phyloP scores from a whole-genome alignment of 2,797 vertebrate genomes.

The Fistularia commersonii region DNA sequence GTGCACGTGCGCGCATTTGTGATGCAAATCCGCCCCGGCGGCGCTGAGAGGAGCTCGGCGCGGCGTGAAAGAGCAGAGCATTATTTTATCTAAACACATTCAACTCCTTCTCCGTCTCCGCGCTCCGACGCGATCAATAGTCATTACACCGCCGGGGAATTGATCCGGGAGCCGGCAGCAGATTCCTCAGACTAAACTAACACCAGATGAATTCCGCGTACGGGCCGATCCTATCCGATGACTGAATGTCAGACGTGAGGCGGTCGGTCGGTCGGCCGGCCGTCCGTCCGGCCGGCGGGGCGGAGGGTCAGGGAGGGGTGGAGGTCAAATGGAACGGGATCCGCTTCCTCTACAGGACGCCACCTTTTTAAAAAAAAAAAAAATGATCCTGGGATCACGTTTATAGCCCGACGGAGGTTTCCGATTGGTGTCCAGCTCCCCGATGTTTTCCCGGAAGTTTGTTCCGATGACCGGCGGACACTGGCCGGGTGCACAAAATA shows the following conservation, averaged over 20 bases:
- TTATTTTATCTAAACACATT: slow-evolving; percentile 72
- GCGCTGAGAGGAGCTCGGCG: slow-evolving; percentile 16
- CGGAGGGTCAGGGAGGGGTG: slow-evolving; percentile 13
- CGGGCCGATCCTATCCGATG: slow-evolving; percentile 39
- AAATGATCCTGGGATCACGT: too few species aligned
- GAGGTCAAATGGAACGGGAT: slow-evolving; percentile 40
- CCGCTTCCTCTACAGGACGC: slow-evolving; percentile 22
- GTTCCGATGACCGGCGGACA: too few species aligned
- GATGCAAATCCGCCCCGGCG: slow-evolving; percentile 36
- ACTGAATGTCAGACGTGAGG: slow-evolving; percentile 35
- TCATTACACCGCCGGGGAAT: slow-evolving; percentile 65
- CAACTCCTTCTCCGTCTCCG: slow-evolving; percentile 50
- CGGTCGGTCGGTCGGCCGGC: background rate
- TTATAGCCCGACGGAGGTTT: too few species aligned
- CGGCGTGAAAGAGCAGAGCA: slow-evolving; percentile 48
- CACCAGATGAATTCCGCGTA: slow-evolving; percentile 48
- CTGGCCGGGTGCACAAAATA: too few species aligned
- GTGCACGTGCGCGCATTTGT: slow-evolving; percentile 21
- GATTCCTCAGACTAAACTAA: slow-evolving; percentile 62
- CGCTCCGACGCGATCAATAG: slow-evolving; percentile 65
- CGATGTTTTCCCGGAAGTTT: too few species aligned
- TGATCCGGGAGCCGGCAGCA: slow-evolving; percentile 62
- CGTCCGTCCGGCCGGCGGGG: too few species aligned
- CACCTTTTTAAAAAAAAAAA: slow-evolving; percentile 4
- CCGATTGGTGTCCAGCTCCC: too few species aligned